These are phyloP conservation scores for Lasioglossum zephyrum DNA, from an alignment of 2,888 invertebrate species.

Conservation along the genomic window DNA sequence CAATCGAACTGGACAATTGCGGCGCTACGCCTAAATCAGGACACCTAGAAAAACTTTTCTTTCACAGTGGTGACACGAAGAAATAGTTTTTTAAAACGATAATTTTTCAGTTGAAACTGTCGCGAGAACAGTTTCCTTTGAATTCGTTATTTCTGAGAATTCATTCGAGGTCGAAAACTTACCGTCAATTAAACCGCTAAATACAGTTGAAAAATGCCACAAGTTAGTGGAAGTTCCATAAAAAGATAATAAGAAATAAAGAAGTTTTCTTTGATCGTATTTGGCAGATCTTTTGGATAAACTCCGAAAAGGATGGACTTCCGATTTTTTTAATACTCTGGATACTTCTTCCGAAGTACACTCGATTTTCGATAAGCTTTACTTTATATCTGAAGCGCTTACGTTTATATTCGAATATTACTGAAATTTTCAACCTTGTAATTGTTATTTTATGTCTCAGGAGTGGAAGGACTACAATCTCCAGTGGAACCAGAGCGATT, in stretches of 20 bases:
- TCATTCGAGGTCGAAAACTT: too few relatives aligned
- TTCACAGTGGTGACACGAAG: neutral
- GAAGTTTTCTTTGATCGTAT: too few relatives aligned
- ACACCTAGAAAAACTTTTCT: too few relatives aligned
- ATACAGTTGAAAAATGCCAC: too few relatives aligned
- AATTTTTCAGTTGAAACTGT: neutral
- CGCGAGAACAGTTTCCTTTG: neutral
- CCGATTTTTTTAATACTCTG: too few relatives aligned
- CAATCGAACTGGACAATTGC: neutral
- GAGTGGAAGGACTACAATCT: conserved; percentile 99
- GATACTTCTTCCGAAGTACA: too few relatives aligned
- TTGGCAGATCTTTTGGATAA: too few relatives aligned
- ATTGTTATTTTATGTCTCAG: conserved; percentile 85
- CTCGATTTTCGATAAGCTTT: too few relatives aligned
- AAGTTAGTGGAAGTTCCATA: too few relatives aligned
- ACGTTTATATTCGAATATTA: neutral
- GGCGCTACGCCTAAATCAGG: neutral
- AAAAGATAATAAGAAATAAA: too few relatives aligned
- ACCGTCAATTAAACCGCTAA: too few relatives aligned
- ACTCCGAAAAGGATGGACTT: too few relatives aligned
- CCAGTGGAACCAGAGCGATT: conserved; percentile 97
- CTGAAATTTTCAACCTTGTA: neutral
- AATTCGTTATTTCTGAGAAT: neutral
- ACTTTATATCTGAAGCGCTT: neutral
- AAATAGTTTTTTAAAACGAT: neutral